Evolutionary conservation across 1,140 invertebrate species (phyloP).

Genomic region (Stegodyphus dumicola): DNA sequence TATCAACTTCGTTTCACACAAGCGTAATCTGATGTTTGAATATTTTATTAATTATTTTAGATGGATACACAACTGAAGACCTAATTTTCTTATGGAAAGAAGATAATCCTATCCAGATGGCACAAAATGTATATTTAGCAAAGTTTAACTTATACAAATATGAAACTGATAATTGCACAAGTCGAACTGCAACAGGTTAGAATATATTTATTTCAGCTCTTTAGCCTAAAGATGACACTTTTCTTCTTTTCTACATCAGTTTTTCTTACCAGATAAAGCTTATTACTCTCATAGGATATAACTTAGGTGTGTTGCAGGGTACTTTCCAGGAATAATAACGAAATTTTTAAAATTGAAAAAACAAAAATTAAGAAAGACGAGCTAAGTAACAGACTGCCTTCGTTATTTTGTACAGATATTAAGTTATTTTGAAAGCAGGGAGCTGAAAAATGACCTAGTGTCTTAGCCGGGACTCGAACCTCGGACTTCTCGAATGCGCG

Average conservation of each 20-base stretch:
- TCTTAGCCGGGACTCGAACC: no score
- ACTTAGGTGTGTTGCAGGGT: not conserved
- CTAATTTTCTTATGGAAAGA: slow-evolving; percentile 91
- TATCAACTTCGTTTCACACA: no score
- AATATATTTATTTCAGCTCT: not conserved
- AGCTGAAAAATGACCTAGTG: no score
- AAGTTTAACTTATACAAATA: slow-evolving; percentile 86
- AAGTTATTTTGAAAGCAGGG: no score
- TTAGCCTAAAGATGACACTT: not conserved
- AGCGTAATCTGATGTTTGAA: no score
- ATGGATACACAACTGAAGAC: slow-evolving; percentile 80
- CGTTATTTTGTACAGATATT: no score
- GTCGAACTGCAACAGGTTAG: slow-evolving; percentile 92
- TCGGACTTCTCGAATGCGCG: no score
- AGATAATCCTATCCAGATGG: slow-evolving; percentile 77
- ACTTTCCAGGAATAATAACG: no score
- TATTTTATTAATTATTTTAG: not conserved
- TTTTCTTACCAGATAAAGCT: not conserved
- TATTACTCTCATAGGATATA: not conserved
- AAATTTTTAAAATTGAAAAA: no score
- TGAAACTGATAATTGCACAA: slow-evolving; percentile 89
- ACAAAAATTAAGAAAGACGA: no score
- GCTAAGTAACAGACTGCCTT: no score
- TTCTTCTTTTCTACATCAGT: not conserved
- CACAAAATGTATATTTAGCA: slow-evolving; percentile 73